Conservation (phyloP, 2,797 vertebrate species). For the Trichosurus vulpecula region DNA sequence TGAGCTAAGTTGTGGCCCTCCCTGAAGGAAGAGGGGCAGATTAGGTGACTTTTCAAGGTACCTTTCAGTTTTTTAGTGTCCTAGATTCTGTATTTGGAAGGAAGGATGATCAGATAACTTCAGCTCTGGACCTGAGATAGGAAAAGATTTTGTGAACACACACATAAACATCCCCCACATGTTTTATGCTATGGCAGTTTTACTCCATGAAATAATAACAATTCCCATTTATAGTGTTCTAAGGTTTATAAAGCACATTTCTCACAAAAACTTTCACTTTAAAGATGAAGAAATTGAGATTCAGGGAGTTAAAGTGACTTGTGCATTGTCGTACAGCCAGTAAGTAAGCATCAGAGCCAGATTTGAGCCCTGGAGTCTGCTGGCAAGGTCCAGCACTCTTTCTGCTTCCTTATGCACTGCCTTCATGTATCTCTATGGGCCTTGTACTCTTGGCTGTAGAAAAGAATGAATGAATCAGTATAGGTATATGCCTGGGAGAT, state of each 20-base stretch:
- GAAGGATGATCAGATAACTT: neutral
- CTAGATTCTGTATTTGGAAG: neutral
- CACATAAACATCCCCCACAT: neutral
- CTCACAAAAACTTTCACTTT: neutral
- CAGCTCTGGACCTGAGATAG: neutral
- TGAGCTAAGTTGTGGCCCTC: neutral
- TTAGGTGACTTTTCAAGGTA: neutral
- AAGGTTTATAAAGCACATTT: neutral
- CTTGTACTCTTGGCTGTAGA: neutral
- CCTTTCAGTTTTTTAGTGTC: neutral
- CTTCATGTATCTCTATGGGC: neutral
- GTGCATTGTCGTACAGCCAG: neutral
- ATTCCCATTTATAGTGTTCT: neutral
- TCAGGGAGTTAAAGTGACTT: neutral
- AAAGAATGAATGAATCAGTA: neutral
- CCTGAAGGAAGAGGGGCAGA: neutral
- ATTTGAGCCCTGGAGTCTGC: neutral
- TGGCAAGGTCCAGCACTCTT: neutral
- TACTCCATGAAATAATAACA: neutral
- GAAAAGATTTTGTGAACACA: neutral
- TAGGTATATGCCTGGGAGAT: neutral
- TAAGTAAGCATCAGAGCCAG: neutral
- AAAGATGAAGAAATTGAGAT: neutral
- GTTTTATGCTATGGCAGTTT: neutral
- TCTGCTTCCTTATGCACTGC: neutral